Conservation (phyloP, 2,113 vertebrate genomes). For the Eira barbara region DNA sequence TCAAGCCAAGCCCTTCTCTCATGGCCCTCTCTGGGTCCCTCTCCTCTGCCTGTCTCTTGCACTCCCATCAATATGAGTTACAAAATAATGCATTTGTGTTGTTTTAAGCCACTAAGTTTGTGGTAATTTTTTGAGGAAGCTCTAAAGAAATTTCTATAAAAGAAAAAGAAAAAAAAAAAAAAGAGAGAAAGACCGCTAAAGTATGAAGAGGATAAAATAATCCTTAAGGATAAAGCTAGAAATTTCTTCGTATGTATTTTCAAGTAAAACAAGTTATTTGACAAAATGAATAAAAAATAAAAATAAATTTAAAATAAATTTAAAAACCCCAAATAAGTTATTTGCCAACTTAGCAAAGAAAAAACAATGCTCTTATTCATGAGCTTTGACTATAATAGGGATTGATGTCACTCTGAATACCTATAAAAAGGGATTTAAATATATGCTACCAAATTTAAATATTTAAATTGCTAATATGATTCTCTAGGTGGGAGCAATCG, state of each 20-base stretch:
- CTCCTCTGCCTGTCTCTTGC: neutral
- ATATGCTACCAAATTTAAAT: neutral
- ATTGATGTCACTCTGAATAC: neutral
- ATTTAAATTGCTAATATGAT: conserved; percentile 2
- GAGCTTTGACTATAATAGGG: neutral
- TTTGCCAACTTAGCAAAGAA: conserved; percentile 31
- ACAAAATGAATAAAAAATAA: too few species aligned
- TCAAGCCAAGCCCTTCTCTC: neutral
- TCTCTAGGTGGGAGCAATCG: neutral
- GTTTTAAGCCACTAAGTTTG: neutral
- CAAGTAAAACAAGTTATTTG: conserved; percentile 29
- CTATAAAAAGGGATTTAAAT: conserved; percentile 37
- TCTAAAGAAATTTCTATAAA: neutral
- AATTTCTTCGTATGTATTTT: neutral
- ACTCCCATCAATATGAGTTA: neutral
- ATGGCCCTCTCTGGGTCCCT: neutral
- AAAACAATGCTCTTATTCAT: neutral
- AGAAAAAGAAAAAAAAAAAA: neutral
- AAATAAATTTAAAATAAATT: too few species aligned
- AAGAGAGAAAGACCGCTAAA: neutral
- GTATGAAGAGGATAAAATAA: neutral
- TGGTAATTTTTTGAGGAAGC: neutral
- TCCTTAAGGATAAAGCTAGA: neutral
- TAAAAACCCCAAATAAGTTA: neutral
- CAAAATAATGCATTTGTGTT: neutral